Percentiles rank a stretch among this genome's conserved stretches.
Conservation (phyloP, 23 tunicate species). For the Botrylloides violaceus region DNA sequence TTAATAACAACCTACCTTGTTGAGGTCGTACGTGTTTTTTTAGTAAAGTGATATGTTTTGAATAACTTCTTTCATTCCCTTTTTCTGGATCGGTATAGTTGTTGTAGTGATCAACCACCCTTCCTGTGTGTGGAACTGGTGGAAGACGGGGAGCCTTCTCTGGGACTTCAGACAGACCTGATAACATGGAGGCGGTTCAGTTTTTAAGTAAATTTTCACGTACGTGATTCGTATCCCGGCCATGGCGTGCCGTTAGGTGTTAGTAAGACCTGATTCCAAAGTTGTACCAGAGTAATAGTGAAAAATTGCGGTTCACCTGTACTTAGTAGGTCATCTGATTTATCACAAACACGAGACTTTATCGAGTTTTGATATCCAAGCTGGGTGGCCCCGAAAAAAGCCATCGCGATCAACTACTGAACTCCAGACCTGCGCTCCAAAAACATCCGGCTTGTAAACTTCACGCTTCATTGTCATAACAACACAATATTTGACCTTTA, state of each 20-base stretch:
- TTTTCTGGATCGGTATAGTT: slow-evolving; percentile 68
- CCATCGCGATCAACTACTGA: slow-evolving; percentile 19
- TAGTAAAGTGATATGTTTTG: slow-evolving; percentile 69
- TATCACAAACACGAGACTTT: slow-evolving; percentile 26
- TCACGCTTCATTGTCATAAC: neutral
- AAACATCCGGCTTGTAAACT: neutral
- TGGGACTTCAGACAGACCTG: slow-evolving; percentile 56
- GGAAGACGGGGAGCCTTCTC: slow-evolving; percentile 32
- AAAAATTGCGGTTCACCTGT: neutral
- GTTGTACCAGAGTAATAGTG: neutral
- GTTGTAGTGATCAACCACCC: slow-evolving; percentile 65
- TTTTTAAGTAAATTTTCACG: neutral
- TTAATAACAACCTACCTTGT: slow-evolving; percentile 32
- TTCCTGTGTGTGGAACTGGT: slow-evolving; percentile 64
- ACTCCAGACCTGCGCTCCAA: no score
- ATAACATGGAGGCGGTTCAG: neutral
- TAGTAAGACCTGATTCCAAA: neutral
- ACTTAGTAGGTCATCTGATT: neutral
- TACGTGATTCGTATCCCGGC: no score
- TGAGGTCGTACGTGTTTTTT: slow-evolving; percentile 72
- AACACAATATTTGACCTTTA: neutral
- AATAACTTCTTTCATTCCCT: slow-evolving; percentile 79
- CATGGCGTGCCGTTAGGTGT: no score
- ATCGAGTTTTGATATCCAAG: slow-evolving; percentile 77
- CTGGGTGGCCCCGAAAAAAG: slow-evolving; percentile 65